phyloP scores from a whole-genome alignment of 2,888 invertebrate species.

The Salpingus planirostris region DNA sequence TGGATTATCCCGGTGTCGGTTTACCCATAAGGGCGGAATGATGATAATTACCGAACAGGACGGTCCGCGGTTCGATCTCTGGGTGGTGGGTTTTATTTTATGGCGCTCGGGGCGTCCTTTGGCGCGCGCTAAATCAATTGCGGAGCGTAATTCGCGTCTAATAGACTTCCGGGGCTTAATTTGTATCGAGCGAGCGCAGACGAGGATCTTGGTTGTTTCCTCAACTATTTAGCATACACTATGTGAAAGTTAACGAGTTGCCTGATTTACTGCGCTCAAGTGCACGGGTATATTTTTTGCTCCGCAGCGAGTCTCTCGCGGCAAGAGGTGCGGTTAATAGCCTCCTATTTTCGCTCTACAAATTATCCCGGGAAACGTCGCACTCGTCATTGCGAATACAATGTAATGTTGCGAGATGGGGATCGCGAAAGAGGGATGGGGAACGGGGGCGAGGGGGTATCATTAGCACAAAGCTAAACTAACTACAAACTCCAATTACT shows the following conservation, averaged over 20 bases:
- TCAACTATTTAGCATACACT: slow-evolving; percentile 15
- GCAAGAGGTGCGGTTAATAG: slow-evolving; percentile 18
- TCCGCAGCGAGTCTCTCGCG: slow-evolving; percentile 12
- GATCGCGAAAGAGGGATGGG: too few species aligned
- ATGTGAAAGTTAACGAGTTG: slow-evolving; percentile 15
- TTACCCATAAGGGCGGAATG: too few species aligned
- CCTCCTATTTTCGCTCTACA: slow-evolving; percentile 13
- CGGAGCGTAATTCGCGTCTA: too few species aligned
- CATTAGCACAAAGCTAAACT: slow-evolving; percentile 4
- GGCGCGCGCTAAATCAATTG: too few species aligned
- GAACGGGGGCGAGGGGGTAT: not conserved
- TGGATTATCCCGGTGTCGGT: too few species aligned
- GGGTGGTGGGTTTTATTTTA: too few species aligned
- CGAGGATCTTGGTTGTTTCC: slow-evolving; percentile 5
- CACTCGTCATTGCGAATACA: slow-evolving; percentile 4
- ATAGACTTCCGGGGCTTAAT: too few species aligned
- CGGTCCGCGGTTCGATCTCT: too few species aligned
- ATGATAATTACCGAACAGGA: too few species aligned
- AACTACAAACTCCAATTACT: slow-evolving; percentile 1
- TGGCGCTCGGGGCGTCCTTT: too few species aligned
- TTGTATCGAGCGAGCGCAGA: too few species aligned
- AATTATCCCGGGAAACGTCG: slow-evolving; percentile 10
- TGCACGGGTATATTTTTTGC: slow-evolving; percentile 14
- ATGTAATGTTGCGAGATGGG: slow-evolving; percentile 13
- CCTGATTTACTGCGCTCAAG: slow-evolving; percentile 15